Base-by-base conservation (phyloP, 2,113 vertebrate genomes). In the Proterorhinus semilunaris region DNA sequence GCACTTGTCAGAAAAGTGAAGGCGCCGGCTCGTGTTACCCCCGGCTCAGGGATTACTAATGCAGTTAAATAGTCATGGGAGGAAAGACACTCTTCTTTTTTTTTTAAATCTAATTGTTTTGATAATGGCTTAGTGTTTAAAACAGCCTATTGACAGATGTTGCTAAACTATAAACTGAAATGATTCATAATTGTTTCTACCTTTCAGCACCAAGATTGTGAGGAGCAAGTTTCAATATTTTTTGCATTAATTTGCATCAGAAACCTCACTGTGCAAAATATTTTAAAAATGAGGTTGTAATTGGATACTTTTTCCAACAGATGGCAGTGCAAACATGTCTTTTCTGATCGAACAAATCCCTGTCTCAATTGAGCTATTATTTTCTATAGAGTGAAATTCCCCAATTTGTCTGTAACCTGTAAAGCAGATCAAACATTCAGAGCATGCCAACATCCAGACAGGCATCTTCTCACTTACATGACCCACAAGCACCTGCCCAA, bases 231-330 rank as follows among this genome's bases (percentile, higher is more conserved):
- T 36, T 36, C 27, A 36, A 36, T 36, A 36, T 36, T 1, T 1
- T 21, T 21, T 21, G 21, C 21, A 21, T 21, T 36, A 36, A 36
- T 36, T 36, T 3, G 27, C 27, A 36, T 5, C 27, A 36, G 4
- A 36, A 36, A 36, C 27, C 3, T 36, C 27, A 36, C 27, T 36
- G 27, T 36, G 4, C 4, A 3, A 36, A 36, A 36, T 36, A 36
- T 21, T 21, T 21, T 21, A 1, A 21, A 21, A 21, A 46, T 17
- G 17, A 36, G 15, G 67, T 36, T 76, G 80, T 83, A 66, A 48
- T 80, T 53, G 7, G 5, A 15, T n/a, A 7, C 6, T 27, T 46
- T 54, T 0, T 2, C 83, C 89, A 87, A 52, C 44, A 90, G 89
- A 81, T 79, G 84, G 89, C 66, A 17, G 57, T 71, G 36, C 45